Base-by-base conservation (phyloP, 2,797 vertebrate species). In the Scolopax rusticola region DNA sequence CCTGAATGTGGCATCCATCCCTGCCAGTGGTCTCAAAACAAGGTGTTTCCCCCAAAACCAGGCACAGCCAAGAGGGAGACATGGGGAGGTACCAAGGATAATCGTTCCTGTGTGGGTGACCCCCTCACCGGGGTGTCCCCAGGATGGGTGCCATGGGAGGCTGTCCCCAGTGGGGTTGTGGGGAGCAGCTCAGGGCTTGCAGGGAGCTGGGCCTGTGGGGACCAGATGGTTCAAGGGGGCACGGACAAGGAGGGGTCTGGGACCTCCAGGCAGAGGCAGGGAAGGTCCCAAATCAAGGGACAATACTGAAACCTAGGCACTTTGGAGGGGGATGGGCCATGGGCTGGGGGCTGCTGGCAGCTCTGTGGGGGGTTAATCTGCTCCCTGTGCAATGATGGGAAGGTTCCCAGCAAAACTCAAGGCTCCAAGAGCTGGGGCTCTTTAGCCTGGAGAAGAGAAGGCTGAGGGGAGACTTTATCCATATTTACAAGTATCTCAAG, bases 81-180 rank as follows among this genome's bases (percentile, higher is more conserved):
- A 59, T 0, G 1, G 56, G 41, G 41, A 38, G n/a, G 13, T 16
- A 15, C 41, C 0, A 0, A 51, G 54, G 43, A 41, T 19, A 24
- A 30, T 6, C 15, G 1, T 56, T 41, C 41, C 50, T 2, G 0
- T 0, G 0, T 8, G 24, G 16, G 25, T 53, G 75, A 74, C 36
- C 15, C 7, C n/a, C 41, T 15, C 65, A 24, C 32, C 0, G 0
- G 59, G 27, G 12, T 4, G 2, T 63, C 65, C 19, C 48, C 1
- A 0, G 3, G n/a, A 11, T 0, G 28, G 63, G 8, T 18, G 7
- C 27, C 11, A 6, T 1, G 0, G n/a, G 51, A 20, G 6, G 8
- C n/a, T 63, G 33, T 7, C 27, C 73, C 78, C 28, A 6, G 1
- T 6, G 74, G 61, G 36, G 53, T 36, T 33, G 20, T 4, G 1